Percentiles rank a stretch among this genome's conserved stretches.
Evolutionary conservation across 2,113 vertebrate genomes (phyloP).

Genomic region (Crocuta crocuta): DNA sequence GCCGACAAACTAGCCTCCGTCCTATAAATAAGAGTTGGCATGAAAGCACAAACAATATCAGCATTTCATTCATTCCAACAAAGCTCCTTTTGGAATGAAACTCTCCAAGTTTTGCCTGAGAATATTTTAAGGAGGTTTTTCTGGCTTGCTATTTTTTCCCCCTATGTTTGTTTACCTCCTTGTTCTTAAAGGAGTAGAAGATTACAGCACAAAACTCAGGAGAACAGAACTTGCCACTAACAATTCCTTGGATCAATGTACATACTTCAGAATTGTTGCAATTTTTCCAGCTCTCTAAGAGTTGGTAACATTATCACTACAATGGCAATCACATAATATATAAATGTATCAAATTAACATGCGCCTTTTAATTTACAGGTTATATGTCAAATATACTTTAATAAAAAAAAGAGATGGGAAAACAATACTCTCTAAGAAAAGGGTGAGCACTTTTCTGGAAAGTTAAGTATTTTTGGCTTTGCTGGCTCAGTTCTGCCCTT

Average conservation of each 20-base stretch:
- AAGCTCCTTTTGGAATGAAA: conserved; percentile 23
- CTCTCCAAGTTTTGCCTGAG: neutral
- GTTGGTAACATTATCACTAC: neutral
- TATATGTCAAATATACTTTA: neutral
- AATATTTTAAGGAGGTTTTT: conserved; percentile 45
- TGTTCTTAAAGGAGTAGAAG: conserved; percentile 51
- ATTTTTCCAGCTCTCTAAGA: conserved; percentile 20
- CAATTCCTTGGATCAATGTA: neutral
- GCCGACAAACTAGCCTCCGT: conserved; percentile 7
- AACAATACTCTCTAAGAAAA: neutral
- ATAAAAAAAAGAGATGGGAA: neutral
- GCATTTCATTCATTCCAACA: conserved; percentile 42
- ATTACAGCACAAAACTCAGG: conserved; percentile 29
- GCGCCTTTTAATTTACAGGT: neutral
- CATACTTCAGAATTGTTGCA: conserved; percentile 1
- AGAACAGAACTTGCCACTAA: neutral
- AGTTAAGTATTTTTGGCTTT: neutral
- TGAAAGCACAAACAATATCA: conserved; percentile 25
- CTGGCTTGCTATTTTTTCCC: neutral
- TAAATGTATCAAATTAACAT: neutral
- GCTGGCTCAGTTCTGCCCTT: neutral
- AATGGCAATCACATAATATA: neutral
- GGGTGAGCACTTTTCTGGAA: neutral
- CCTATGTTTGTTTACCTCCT: conserved; percentile 18
- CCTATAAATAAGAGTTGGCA: conserved; percentile 50